Conservation (phyloP, 2,113 vertebrate genomes). For the Symphodus melops region DNA sequence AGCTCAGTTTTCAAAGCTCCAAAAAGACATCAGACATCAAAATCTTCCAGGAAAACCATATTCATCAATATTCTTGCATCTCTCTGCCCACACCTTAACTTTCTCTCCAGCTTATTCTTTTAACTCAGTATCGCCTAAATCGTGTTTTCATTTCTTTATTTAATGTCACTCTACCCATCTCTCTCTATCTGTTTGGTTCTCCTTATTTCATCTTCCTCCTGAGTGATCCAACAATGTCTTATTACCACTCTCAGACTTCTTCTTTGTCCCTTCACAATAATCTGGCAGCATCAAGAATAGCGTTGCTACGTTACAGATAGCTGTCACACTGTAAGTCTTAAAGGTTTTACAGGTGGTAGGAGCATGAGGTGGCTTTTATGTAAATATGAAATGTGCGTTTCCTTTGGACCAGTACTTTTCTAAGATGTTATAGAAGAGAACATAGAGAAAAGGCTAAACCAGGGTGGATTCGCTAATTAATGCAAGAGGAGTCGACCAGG, state of each 20-base stretch:
- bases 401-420: neutral
- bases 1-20: no score
- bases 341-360: neutral
- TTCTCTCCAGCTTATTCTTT: no score
- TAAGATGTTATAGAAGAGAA: neutral
- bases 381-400: neutral
- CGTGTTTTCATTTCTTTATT: conserved; percentile 19
- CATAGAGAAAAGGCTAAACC: neutral
- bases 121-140: conserved; percentile 17
- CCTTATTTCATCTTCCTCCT: conserved; percentile 19
- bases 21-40: conserved; percentile 30
- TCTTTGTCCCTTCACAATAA: conserved; percentile 5
- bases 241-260: conserved; percentile 7
- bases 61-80: neutral
- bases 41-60: conserved; percentile 35
- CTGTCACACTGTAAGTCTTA: conserved; percentile 21
- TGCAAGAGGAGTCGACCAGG: neutral
- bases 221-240: neutral
- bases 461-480: neutral
- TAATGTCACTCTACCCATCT: neutral
- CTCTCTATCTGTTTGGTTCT: conserved; percentile 3
- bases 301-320: conserved; percentile 14
- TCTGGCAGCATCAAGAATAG: conserved; percentile 29
- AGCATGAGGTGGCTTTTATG: conserved; percentile 17
- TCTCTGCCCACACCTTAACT: no score